These are phyloP conservation scores for Laterallus jamaicensis DNA, from an alignment of 2,113 vertebrate species.

Conservation along the genomic window DNA sequence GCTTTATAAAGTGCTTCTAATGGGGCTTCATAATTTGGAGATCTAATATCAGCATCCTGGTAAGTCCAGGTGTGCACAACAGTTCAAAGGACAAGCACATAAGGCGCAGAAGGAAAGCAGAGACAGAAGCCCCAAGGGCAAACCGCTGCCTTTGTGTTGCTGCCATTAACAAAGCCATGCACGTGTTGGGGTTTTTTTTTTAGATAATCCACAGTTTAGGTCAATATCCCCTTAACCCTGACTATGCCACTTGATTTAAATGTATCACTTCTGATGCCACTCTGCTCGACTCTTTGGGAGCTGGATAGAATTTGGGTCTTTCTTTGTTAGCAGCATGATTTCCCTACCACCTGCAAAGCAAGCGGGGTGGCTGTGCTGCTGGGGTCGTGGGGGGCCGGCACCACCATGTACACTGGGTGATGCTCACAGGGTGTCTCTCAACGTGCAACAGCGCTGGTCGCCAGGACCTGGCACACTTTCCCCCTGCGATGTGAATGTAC, in stretches of 20 bases:
- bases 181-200: background rate
- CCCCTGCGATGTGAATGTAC: background rate
- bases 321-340: background rate
- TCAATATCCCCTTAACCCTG: background rate
- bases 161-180: background rate
- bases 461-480: background rate
- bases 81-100: background rate
- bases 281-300: background rate
- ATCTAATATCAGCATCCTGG: background rate
- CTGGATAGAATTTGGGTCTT: background rate
- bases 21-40: background rate
- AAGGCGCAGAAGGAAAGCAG: background rate
- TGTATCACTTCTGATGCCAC: background rate
- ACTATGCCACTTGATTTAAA: constrained; percentile 13
- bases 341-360: background rate
- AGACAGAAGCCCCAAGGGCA: background rate
- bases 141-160: background rate
- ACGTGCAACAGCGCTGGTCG: background rate
- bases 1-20: background rate
- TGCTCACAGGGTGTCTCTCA: background rate
- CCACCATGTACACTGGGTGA: rapidly evolving
- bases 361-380: background rate
- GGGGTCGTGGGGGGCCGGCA: background rate
- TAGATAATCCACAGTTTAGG: background rate
- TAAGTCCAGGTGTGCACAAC: background rate